These are phyloP conservation scores for Rhegmatorhina hoffmannsi DNA, from an alignment of 2,113 vertebrate genomes.

Conservation along the genomic window DNA sequence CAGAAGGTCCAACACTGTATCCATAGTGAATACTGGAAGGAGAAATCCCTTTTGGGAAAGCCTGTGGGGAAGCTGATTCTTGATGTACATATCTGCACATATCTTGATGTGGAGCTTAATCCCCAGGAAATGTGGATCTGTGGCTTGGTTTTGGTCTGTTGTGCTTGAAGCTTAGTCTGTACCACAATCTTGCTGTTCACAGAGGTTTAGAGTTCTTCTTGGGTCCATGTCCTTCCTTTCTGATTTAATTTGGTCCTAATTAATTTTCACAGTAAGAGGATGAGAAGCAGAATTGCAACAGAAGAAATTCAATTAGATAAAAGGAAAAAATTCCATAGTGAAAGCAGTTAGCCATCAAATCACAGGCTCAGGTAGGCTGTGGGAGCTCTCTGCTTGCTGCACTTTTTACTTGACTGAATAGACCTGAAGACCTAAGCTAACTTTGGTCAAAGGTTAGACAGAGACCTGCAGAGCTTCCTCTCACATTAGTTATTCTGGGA, in stretches of 20 bases:
- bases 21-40: not conserved
- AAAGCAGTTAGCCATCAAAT: not conserved
- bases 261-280: not conserved
- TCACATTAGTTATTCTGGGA: not conserved
- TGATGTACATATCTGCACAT: not conserved
- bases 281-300: not conserved
- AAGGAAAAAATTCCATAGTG: not conserved
- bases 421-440: not conserved
- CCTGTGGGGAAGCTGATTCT: not conserved
- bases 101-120: not conserved
- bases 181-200: not conserved
- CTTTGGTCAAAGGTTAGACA: not conserved
- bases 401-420: not conserved
- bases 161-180: not conserved
- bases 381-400: not conserved
- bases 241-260: not conserved
- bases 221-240: not conserved
- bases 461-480: not conserved
- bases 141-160: not conserved
- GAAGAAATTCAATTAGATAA: not conserved
- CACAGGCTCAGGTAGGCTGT: not conserved
- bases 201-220: not conserved
- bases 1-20: not conserved
- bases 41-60: not conserved
- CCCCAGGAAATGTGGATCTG: not conserved